These are phyloP conservation scores for Rhagoletis pomonella DNA, from an alignment of 1,140 invertebrate species.

Conservation along the genomic window DNA sequence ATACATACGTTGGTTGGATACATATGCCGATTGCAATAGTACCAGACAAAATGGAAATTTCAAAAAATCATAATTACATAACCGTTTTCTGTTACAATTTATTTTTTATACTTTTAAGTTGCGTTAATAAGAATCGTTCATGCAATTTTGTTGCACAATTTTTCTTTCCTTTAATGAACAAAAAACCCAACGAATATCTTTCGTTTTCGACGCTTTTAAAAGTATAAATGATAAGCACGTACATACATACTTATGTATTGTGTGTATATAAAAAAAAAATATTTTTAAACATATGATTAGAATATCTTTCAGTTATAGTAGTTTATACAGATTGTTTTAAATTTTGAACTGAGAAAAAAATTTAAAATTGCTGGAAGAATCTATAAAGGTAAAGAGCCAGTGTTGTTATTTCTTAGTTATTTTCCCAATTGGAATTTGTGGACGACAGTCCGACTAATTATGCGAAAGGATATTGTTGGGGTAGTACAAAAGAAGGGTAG, in stretches of 20 bases:
- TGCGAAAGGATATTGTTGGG: not conserved
- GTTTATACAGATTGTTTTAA: not conserved
- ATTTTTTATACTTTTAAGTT: conserved; percentile 15
- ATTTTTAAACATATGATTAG: not conserved
- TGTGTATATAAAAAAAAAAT: not conserved
- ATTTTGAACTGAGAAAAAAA: not conserved
- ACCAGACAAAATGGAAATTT: conserved; percentile 5
- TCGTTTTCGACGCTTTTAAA: not conserved
- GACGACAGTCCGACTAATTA: not conserved
- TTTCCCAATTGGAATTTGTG: not conserved
- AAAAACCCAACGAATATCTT: not conserved
- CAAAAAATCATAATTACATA: conserved; percentile 21
- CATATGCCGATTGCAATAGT: conserved; percentile 27
- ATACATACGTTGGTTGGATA: not conserved
- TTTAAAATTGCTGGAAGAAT: not conserved
- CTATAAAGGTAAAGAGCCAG: not conserved
- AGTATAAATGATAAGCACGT: not conserved
- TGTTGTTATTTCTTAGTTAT: not conserved
- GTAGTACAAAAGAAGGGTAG: not conserved
- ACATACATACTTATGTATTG: not conserved
- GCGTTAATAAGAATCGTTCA: conserved; percentile 1
- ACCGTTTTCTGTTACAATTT: conserved; percentile 11
- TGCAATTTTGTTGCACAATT: not conserved
- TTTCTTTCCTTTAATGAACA: conserved; percentile 10
- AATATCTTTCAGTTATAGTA: not conserved